phyloP scores from a whole-genome alignment of 2,888 invertebrate genomes.

The Octodonta nipae region DNA sequence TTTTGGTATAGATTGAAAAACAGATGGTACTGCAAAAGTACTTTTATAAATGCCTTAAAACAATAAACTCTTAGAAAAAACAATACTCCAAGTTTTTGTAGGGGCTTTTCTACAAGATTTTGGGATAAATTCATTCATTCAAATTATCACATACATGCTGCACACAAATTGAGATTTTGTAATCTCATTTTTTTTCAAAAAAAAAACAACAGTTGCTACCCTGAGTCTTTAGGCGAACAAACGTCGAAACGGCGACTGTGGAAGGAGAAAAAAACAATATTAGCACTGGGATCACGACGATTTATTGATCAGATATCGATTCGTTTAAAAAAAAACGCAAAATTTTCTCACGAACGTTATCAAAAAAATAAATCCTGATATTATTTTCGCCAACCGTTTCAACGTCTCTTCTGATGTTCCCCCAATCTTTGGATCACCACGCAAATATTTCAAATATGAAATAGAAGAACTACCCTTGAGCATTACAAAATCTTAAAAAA shows the following conservation, averaged over 20 bases:
- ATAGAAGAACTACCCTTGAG: slow-evolving; percentile 28
- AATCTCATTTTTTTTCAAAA: slow-evolving; percentile 6
- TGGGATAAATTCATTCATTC: slow-evolving; percentile 18
- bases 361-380: background rate
- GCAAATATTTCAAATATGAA: slow-evolving; percentile 10
- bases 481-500: slow-evolving; percentile 35
- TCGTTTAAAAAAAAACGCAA: slow-evolving; percentile 14
- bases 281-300: too few species aligned
- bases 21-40: slow-evolving; percentile 24
- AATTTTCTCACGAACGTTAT: slow-evolving; percentile 7
- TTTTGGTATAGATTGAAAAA: slow-evolving; percentile 27
- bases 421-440: slow-evolving; percentile 22
- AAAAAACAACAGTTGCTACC: slow-evolving; percentile 19
- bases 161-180: slow-evolving; percentile 11
- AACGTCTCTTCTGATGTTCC: slow-evolving; percentile 13
- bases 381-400: slow-evolving; percentile 20
- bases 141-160: slow-evolving; percentile 11
- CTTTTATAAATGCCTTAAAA: slow-evolving; percentile 31
- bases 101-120: slow-evolving; percentile 15
- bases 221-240: slow-evolving; percentile 27
- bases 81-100: slow-evolving; percentile 23
- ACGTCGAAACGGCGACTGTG: too few species aligned
- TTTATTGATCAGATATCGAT: too few species aligned
- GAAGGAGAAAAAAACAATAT: too few species aligned
- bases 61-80: slow-evolving; percentile 23